Percentiles rank a stretch among this genome's conserved stretches.
Evolutionary conservation across 2,888 invertebrate species (phyloP).

Genomic region (Brachypterus glaber): DNA sequence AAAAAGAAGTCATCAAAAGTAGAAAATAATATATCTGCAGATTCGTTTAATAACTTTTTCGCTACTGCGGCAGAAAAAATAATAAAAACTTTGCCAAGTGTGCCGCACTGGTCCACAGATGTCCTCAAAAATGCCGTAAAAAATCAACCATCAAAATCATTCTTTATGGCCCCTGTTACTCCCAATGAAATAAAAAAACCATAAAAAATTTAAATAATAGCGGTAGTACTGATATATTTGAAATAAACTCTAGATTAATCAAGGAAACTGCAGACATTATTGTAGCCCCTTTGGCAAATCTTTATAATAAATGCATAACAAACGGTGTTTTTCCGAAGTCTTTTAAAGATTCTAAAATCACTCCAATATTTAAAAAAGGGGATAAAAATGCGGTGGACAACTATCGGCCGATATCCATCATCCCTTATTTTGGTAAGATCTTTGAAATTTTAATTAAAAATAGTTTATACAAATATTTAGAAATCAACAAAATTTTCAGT

Average conservation of each 20-base stretch:
- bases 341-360: background rate
- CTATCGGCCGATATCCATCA: background rate
- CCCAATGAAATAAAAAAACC: background rate
- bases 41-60: background rate
- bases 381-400: background rate
- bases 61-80: background rate
- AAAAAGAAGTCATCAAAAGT: background rate
- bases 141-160: background rate
- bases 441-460: background rate
- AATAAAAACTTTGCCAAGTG: background rate
- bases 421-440: background rate
- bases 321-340: background rate
- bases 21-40: background rate
- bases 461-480: background rate
- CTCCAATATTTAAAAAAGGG: background rate
- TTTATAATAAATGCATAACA: background rate
- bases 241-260: background rate
- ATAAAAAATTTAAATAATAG: background rate
- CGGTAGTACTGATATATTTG: background rate
- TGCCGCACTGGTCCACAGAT: background rate
- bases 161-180: background rate
- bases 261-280: background rate
- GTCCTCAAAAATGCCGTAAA: background rate
- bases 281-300: background rate
- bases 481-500: background rate